Conservation (phyloP, 2,113 vertebrate species). For the Grammomys dolichurus region DNA sequence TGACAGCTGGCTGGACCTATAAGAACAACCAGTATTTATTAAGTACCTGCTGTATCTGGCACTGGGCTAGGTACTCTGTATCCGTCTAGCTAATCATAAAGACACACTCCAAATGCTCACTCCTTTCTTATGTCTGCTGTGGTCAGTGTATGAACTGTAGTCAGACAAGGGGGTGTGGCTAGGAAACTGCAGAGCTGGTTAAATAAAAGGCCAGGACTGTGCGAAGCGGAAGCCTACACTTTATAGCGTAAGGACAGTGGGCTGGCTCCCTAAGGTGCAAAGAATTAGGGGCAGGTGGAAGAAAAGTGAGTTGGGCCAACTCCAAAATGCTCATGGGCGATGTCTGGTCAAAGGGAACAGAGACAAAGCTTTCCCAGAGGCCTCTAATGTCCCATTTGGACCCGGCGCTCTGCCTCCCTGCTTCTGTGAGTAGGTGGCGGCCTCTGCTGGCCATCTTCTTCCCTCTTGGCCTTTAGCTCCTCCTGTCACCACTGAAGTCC, state of each 20-base stretch:
- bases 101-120: background rate
- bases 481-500: background rate
- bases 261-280: background rate
- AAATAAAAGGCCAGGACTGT: background rate
- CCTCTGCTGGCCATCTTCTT: background rate
- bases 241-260: background rate
- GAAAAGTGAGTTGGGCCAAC: background rate
- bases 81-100: background rate
- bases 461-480: rapidly evolving
- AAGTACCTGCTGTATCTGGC: background rate
- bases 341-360: background rate
- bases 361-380: background rate
- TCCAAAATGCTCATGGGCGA: background rate
- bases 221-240: background rate
- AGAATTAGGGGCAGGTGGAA: background rate
- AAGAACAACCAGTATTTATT: background rate
- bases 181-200: background rate
- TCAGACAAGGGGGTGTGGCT: background rate
- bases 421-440: background rate
- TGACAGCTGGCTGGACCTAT: background rate
- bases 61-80: background rate
- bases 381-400: background rate
- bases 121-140: background rate
- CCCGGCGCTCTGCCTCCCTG: background rate
- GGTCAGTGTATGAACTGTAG: no score